Conservation (phyloP, 2,888 invertebrate species). For the Athalia rosae region DNA sequence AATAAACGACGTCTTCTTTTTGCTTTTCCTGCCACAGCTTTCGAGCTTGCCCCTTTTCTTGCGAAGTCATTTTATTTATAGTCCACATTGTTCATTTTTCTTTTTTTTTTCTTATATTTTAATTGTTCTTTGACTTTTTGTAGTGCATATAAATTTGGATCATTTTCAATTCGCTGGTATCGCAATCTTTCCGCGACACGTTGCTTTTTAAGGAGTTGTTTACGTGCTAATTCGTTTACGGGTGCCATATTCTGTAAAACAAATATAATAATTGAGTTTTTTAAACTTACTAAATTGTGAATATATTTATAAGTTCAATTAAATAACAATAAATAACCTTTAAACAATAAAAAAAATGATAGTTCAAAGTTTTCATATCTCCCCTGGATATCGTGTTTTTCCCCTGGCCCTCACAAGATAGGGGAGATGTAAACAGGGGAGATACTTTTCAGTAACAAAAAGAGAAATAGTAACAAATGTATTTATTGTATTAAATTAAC, state of each 20-base stretch:
- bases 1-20: not conserved
- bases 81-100: not conserved
- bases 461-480: not conserved
- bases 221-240: not conserved
- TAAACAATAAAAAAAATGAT: not conserved
- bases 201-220: not conserved
- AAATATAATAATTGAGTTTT: too few relatives aligned
- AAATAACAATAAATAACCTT: conserved; percentile 9
- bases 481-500: conserved; percentile 12
- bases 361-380: conserved; percentile 16
- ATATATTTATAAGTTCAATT: conserved; percentile 20
- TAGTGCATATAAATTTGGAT: not conserved
- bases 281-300: too few relatives aligned
- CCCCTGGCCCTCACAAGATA: too few relatives aligned
- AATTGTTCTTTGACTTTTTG: not conserved
- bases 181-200: not conserved
- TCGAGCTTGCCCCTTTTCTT: not conserved
- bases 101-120: too few relatives aligned
- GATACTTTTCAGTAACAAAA: too few relatives aligned
- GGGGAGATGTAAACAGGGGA: too few relatives aligned
- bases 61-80: not conserved
- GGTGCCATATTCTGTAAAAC: not conserved
- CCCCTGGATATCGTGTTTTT: conserved; percentile 1
- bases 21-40: not conserved
- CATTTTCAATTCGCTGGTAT: not conserved